Evolutionary conservation across 2,113 vertebrate genomes (phyloP).

Genomic region (Oplegnathus fasciatus): DNA sequence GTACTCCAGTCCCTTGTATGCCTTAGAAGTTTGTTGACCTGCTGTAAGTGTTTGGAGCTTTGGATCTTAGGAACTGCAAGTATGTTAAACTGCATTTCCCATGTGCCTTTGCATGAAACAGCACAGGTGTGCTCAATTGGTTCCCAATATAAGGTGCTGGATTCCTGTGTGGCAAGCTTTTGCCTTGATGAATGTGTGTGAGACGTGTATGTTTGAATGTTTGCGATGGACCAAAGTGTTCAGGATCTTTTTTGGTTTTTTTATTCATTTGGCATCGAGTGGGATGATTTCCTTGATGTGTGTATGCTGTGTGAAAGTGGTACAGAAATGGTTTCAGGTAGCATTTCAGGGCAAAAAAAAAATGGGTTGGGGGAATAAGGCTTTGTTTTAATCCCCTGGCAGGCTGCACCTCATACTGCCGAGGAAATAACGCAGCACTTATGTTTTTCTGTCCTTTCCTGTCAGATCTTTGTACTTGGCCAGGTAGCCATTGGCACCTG

Average conservation of each 20-base stretch:
- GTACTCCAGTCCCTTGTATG: too few relatives aligned
- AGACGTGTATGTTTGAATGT: neutral
- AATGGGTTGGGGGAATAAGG: too few relatives aligned
- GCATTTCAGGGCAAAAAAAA: neutral
- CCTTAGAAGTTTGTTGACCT: too few relatives aligned
- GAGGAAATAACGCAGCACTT: neutral
- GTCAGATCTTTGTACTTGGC: conserved; percentile 43
- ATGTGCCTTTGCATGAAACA: neutral
- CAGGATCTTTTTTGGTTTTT: neutral
- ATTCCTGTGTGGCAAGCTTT: neutral
- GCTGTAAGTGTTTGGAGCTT: neutral
- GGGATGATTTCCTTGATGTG: neutral
- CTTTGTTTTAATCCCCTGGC: neutral
- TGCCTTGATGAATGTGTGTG: neutral
- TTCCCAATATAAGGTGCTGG: neutral
- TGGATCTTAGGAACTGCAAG: neutral
- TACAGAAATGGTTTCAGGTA: neutral
- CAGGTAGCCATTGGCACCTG: conserved; percentile 53
- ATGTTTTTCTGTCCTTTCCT: conserved; percentile 44
- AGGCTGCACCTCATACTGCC: neutral
- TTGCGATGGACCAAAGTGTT: neutral
- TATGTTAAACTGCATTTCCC: neutral
- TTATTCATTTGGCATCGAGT: neutral
- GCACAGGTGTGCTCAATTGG: conserved; percentile 13
- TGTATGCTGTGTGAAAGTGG: neutral